Percentiles rank a stretch among this genome's conserved stretches.
phyloP scores from a whole-genome alignment of 2,113 vertebrate species.

The Nothoprocta perdicaria region DNA sequence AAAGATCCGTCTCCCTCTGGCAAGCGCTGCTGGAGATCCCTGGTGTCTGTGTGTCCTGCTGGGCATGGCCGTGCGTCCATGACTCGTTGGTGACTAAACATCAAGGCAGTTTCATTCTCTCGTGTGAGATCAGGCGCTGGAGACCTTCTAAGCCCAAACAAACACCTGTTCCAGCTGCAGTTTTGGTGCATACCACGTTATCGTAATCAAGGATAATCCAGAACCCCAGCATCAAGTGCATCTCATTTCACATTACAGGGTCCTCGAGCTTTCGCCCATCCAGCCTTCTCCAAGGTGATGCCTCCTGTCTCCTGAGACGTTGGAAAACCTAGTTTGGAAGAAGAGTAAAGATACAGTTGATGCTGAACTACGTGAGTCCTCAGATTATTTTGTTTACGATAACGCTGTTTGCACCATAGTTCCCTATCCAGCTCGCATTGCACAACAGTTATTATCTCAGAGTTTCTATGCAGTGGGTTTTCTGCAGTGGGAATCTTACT shows the following conservation, averaged over 20 bases:
- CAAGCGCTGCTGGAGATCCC: neutral
- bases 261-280: conserved; percentile 58
- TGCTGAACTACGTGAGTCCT: conserved; percentile 69
- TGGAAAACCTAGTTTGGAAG: conserved; percentile 74
- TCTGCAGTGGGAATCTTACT: conserved; percentile 23
- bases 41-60: neutral
- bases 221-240: neutral
- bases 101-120: neutral
- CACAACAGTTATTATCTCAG: conserved; percentile 8
- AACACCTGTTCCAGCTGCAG: neutral
- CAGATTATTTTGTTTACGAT: conserved; percentile 16
- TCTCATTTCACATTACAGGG: conserved; percentile 45
- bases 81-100: neutral
- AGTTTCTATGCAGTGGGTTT: conserved; percentile 21
- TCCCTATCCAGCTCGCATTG: neutral
- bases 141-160: neutral
- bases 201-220: neutral
- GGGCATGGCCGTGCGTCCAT: neutral
- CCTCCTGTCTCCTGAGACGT: conserved; percentile 66
- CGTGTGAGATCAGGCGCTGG: neutral
- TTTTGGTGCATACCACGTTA: neutral
- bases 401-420: neutral
- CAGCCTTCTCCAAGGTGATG: conserved; percentile 63
- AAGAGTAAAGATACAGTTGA: conserved; percentile 58
- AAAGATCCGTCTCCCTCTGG: no score